Percentiles rank a stretch among this genome's conserved stretches.
Evolutionary conservation across 1,140 invertebrate species (phyloP).

Genomic region (Drosophila bocqueti): DNA sequence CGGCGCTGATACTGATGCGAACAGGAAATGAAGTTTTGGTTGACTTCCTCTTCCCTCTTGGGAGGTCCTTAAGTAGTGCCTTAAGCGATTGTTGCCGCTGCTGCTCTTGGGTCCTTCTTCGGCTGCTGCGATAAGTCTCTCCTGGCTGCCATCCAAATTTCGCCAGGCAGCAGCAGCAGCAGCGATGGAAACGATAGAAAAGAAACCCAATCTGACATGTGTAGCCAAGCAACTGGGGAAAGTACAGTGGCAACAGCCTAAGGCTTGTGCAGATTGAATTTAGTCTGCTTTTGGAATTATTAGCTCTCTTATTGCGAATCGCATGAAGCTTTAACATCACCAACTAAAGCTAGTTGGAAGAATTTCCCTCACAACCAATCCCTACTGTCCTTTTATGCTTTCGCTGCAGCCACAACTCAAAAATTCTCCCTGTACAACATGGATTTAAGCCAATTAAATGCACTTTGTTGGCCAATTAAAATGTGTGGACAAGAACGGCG

Average conservation of each 20-base stretch:
- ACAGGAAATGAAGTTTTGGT: conserved; percentile 49
- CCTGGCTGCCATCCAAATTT: conserved; percentile 45
- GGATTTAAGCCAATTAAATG: conserved; percentile 73
- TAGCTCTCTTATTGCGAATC: not conserved
- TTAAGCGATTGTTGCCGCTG: conserved; percentile 32
- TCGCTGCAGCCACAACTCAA: not conserved
- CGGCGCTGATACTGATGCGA: conserved; percentile 31
- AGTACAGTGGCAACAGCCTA: not conserved
- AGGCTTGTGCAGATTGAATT: not conserved
- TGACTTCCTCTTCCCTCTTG: conserved; percentile 25
- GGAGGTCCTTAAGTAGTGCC: conserved; percentile 29
- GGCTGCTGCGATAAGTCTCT: conserved; percentile 33
- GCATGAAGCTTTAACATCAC: not conserved
- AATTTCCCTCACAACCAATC: too few species aligned
- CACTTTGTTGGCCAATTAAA: conserved; percentile 80
- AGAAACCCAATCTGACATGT: conserved; percentile 39
- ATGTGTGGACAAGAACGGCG: conserved; percentile 40
- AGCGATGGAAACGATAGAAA: conserved; percentile 15
- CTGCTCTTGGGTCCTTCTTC: conserved; percentile 7
- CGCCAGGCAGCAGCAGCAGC: not conserved
- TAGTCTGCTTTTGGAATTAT: too few species aligned
- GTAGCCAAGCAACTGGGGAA: conserved; percentile 26
- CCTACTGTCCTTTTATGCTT: conserved; percentile 4
- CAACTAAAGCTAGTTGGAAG: too few species aligned
- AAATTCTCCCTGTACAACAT: conserved; percentile 25